Base-by-base conservation (phyloP, 2,888 invertebrate species). In the Epiperipatus broadwayi region DNA sequence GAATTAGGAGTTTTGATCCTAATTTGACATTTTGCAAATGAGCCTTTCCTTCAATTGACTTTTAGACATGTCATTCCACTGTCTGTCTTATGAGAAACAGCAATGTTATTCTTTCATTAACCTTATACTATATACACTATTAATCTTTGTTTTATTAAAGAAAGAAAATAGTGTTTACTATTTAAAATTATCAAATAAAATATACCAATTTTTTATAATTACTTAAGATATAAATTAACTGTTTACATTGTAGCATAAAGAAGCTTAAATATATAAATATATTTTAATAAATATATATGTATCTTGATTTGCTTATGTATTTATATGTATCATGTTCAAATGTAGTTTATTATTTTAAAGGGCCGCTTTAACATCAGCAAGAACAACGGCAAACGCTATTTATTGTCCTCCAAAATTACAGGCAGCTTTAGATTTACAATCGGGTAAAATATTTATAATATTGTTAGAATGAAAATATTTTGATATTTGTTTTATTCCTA, bases 341-440 rank as follows among this genome's bases (percentile, higher is more conserved):
- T 34, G n/a, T 4, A 4, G 12, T 25, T 30, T 32, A 25, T 32
- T 28, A 18, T 39, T 41, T 35, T 37, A 68, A 44, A 56, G 93
- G 48, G 95, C 95, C 35, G 93, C 95, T 1, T 65, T 97, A 34
- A 97, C 95, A 10, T 93, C 93, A 28, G 97, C 91, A 3, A 71
- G 97, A 51, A 97, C 97, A n/a, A 99, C 97, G 34, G 97, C 97
- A 5, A 99, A 99, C 64, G 85, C 93, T 8, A 95, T 99, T 52
- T 99, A 99, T 60, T 93, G 95, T 60, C 91, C 95, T 44, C 95
- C 97, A 1, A 87, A 89, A 65, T 78, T 95, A 69, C 97, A 97
- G 64, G 91, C 93, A 5, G 80, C 91, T 7, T 68, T 99, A 27
- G 97, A 99, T 63, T 67, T 93, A 47, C 93, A 95, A 58, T 93